Evolutionary conservation across 1,140 invertebrate genomes (phyloP), one percentile per base, ranked within the genome.

Genomic region (Zaprionus vittiger): DNA sequence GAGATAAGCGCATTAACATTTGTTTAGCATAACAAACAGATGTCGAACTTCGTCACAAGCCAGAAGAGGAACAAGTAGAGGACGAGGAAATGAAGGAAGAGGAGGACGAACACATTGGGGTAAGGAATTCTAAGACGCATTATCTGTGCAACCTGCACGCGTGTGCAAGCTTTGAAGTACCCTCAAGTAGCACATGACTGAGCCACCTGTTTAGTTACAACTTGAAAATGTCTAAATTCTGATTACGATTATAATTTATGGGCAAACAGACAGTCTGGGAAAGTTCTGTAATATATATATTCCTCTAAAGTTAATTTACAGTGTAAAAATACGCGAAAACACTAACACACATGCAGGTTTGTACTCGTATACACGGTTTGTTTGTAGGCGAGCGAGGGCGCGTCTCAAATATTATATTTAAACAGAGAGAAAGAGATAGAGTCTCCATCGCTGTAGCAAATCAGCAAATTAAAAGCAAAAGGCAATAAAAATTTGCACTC

Each of bases 1-100:
- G 70, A 73, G 70, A 89, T 87, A 78, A 89, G 44, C 31, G 56
- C 71, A 83, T 83, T 73, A 75, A 72, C 67, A 87, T 80, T 73
- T 77, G 65, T 73, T 77, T 65, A 73, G 71, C 73, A 60, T 69
- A 54, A n/a, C 15, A 22, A 31, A 14, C 61, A 47, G 54, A 60
- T 34, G 59, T 77, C 66, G 73, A 89, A 89, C 80, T 80, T 74
- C 80, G 66, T 41, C 52, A 47, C 55, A 38, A 49, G 24, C 64
- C 61, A 37, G 28, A 4, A 69, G 17, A 60, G 24, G 26, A 26
- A 26, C 5, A 26, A 26, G 6, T 9, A 60, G 37, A 17, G 44
- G 12, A 5, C 14, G 31, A 34, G 31, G 31, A 52, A 17, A 1
- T 22, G 49, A 5, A 26, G 14, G 14, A 47, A 47, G 41, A 44